Evolutionary conservation across 2,797 vertebrate genomes (phyloP), one percentile per base, ranked within the genome.

Genomic region (Semotilus atromaculatus): DNA sequence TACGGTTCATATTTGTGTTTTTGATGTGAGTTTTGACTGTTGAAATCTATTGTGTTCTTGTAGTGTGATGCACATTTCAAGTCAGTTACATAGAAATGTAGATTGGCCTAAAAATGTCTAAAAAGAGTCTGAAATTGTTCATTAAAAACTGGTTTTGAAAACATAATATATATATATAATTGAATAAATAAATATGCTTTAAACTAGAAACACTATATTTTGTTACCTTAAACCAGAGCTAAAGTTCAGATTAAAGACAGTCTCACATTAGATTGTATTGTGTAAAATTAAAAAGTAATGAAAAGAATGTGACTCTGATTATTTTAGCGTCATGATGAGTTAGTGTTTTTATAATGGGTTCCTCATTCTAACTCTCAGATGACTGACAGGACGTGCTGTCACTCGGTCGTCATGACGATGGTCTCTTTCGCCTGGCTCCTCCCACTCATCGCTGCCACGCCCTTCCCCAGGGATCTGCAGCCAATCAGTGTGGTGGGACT

Each of bases 391-490:
- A 77, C 18, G 60, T 78, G 71, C 19, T 2, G 19, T 62, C 62
- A 2, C 67, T 51, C 66, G 43, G 34, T 74, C 38, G 34, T 67
- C 34, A 86, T 83, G 68, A 16, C 40, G 26, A 72, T 60, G 68
- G 34, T 86, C 23, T 66, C 23, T 53, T 38, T 75, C 43, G 19
- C 53, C 68, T 80, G 58, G 81, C 43, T 88, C 23, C 43, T 81
- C 71, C 64, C 66, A 26, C 6, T 82, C 21, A 48, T 40, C 18
- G 53, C 85, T 4, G 79, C 89, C 88, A 89, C 90, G 19, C 87
- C 93, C 21, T 95, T 95, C 86, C 95, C 95, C 83, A 92, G 86
- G 87, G 94, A 95, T 88, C 90, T 94, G 86, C 90, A 94, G 88
- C 93, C 94, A 1, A 93, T 95, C 90, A 91, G 7, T 76, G 34